Base-by-base conservation (phyloP, 2,888 invertebrate genomes). In the Epistrophella euchroma region DNA sequence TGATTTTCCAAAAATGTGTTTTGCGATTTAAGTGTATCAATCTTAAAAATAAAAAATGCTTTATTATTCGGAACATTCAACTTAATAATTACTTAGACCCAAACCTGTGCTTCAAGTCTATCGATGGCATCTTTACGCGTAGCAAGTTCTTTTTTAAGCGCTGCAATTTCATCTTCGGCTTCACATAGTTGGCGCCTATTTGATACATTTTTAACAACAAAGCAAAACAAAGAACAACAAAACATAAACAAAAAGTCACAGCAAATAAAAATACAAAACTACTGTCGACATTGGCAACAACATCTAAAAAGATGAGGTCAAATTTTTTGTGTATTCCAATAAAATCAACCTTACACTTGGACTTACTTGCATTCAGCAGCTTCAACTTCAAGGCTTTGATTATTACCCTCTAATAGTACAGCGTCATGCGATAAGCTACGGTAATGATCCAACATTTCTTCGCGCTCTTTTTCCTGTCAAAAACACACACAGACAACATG, bases 361-460 rank as follows among this genome's bases (percentile, higher is more conserved):
- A 88, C 89, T 90, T 88, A 92, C 92, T 95, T 95, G 79, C 95
- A 95, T 88, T 96, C 96, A 7, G 95, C 94, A 3, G 96, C 95
- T 92, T 96, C 96, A 88, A 94, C 95, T 91, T 97, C 97, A 88
- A 97, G 93, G 71, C 96, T 96, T 90, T 96, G 96, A 91, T 97
- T 97, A 88, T 95, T 97, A 88, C 94, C 96, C 92, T 97, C 97
- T 87, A 97, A 92, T 81, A 95, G 93, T 68, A 95, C 95, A 4
- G 96, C 96, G 92, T 97, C 97, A 82, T 96, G 94, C 71, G 96
- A 96, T 28, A 97, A 93, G 90, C 95, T 95, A 85, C 95, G 95
- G 92, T 96, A 97, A 88, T 97, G 96, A 90, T 97, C 96, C 89
- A 97, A 91, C 95, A 97, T 95, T 90, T 96, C 96, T 79, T 95